Percentiles rank a stretch among this genome's conserved stretches.
These are phyloP conservation scores for Theocolax elegans DNA, from an alignment of 1,140 invertebrate species.

Conservation along the genomic window DNA sequence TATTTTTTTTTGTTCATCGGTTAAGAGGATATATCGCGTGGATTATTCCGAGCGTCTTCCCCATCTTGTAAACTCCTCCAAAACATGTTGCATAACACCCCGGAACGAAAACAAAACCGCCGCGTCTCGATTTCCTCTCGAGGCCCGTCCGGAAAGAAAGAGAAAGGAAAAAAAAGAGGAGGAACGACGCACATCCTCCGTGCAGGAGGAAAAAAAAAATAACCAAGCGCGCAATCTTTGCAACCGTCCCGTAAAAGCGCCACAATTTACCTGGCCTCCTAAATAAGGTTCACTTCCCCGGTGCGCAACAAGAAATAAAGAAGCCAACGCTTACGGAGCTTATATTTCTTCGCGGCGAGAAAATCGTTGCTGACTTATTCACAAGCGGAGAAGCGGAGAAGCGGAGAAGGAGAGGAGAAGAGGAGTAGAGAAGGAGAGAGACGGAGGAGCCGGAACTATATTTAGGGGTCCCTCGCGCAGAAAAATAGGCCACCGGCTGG, in stretches of 20 bases:
- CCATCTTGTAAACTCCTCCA: background rate
- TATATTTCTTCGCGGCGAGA: constrained; percentile 1
- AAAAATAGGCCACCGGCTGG: constrained; percentile 66
- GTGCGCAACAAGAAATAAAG: background rate
- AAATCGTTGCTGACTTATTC: constrained; percentile 4
- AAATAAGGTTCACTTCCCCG: background rate
- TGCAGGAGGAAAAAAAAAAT: too few species aligned
- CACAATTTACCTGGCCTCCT: background rate
- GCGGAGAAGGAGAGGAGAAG: constrained; percentile 35
- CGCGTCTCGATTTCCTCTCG: too few species aligned
- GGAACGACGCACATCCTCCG: too few species aligned
- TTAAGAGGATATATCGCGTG: background rate
- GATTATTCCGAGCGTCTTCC: constrained; percentile 1
- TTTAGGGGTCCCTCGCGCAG: constrained; percentile 51
- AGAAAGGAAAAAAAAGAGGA: too few species aligned
- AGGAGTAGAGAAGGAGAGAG: constrained; percentile 44
- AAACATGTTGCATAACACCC: constrained; percentile 18
- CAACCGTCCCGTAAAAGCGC: background rate
- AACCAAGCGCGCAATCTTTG: too few species aligned
- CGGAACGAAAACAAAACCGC: constrained; percentile 13
- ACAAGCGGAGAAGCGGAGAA: background rate
- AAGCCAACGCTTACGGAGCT: background rate
- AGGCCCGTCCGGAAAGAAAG: too few species aligned
- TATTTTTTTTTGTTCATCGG: too few species aligned
- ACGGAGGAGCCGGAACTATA: constrained; percentile 52